phyloP scores from a whole-genome alignment of 2,113 vertebrate species.

The Toxostoma redivivum region DNA sequence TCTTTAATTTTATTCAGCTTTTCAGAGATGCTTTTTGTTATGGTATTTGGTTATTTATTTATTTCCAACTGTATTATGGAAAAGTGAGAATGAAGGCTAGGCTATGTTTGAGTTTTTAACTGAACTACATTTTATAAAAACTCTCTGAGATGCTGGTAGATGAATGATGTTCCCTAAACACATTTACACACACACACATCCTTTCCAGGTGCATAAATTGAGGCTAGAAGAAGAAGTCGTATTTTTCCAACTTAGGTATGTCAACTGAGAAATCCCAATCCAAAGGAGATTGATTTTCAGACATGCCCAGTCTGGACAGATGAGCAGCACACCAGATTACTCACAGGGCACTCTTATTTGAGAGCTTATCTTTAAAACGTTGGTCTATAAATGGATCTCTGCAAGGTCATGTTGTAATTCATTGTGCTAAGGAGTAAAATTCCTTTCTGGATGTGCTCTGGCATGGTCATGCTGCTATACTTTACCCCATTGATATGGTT shows the following conservation, averaged over 20 bases:
- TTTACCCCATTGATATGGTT: fast-evolving
- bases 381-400: not conserved
- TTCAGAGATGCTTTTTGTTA: not conserved
- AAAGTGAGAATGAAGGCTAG: not conserved
- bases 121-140: not conserved
- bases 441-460: not conserved
- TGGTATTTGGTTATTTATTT: not conserved
- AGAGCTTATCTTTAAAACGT: conserved; percentile 26
- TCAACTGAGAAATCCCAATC: not conserved
- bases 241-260: conserved; percentile 3
- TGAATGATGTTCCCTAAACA: not conserved
- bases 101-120: not conserved
- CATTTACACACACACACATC: not conserved
- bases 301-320: not conserved
- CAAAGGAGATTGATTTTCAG: conserved; percentile 24
- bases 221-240: not conserved
- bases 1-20: not conserved
- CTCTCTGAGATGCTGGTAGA: not conserved
- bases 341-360: not conserved
- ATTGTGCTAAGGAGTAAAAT: not conserved
- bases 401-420: not conserved
- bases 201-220: not conserved
- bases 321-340: conserved; percentile 11
- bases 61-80: not conserved
- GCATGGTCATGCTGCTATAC: fast-evolving